phyloP scores from a whole-genome alignment of 2,797 vertebrate species.

The Poecile montanus region DNA sequence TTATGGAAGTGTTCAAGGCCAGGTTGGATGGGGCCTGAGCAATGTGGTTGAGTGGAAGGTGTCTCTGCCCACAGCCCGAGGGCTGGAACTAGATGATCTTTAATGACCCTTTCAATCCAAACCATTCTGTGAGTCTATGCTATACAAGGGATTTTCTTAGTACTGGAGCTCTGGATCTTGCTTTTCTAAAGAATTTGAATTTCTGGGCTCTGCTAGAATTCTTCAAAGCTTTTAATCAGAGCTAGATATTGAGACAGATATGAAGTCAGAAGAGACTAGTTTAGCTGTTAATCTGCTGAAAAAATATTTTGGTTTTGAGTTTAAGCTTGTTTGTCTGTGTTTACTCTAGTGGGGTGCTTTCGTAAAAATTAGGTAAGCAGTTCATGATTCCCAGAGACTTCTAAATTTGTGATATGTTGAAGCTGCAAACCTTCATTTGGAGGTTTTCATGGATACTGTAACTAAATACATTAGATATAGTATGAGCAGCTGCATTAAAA shows the following conservation, averaged over 20 bases:
- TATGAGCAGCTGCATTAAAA: slow-evolving; percentile 22
- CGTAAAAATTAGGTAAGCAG: neutral
- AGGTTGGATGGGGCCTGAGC: neutral
- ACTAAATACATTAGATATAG: slow-evolving; percentile 41
- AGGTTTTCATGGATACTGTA: slow-evolving; percentile 43
- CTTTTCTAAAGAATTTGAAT: neutral
- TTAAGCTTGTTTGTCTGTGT: neutral
- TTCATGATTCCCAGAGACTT: neutral
- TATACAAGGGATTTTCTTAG: neutral
- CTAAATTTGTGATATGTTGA: slow-evolving; percentile 27
- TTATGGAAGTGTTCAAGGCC: neutral
- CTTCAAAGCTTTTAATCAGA: neutral
- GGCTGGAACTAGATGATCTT: neutral
- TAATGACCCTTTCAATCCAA: neutral
- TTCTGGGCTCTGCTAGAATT: neutral
- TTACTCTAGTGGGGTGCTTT: neutral
- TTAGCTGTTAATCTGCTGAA: neutral
- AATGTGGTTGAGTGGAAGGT: neutral
- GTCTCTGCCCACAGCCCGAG: fast-evolving
- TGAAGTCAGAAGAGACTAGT: neutral
- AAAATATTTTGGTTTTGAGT: neutral
- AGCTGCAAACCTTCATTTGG: slow-evolving; percentile 35
- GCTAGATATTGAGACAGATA: neutral
- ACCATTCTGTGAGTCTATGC: neutral
- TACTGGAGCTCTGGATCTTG: neutral